phyloP scores from a whole-genome alignment of 2,888 invertebrate genomes.

The Thera obeliscata region DNA sequence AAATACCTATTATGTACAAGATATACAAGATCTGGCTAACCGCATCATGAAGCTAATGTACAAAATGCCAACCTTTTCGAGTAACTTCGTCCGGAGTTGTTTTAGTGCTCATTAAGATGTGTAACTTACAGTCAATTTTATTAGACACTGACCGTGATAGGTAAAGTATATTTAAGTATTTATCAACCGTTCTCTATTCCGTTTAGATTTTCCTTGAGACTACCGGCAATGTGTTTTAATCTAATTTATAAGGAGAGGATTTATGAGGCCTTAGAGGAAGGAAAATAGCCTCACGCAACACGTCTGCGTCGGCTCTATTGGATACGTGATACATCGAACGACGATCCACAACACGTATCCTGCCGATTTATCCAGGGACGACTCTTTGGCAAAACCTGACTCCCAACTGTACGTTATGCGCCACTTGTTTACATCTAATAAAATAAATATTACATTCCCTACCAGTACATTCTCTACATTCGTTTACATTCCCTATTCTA shows the following conservation, averaged over 20 bases:
- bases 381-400: slow-evolving; percentile 56
- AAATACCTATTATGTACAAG: too few species aligned
- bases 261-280: slow-evolving; percentile 66
- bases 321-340: slow-evolving; percentile 68
- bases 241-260: slow-evolving; percentile 73
- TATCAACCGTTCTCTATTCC: not conserved
- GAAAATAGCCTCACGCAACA: slow-evolving; percentile 72
- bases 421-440: slow-evolving; percentile 59
- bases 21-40: too few species aligned
- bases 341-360: slow-evolving; percentile 64
- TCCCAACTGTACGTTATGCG: slow-evolving; percentile 22
- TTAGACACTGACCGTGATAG: too few species aligned
- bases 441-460: slow-evolving; percentile 52
- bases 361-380: slow-evolving; percentile 62
- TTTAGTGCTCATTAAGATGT: too few species aligned
- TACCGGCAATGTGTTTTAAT: slow-evolving; percentile 63
- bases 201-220: slow-evolving; percentile 17
- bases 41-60: too few species aligned
- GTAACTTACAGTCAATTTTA: too few species aligned
- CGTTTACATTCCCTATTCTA: too few species aligned
- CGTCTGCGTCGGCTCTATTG: slow-evolving; percentile 67
- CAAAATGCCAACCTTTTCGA: too few species aligned
- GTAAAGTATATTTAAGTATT: not conserved
- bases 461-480: slow-evolving; percentile 1
- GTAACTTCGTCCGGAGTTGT: too few species aligned